Percentiles rank a stretch among this genome's conserved stretches.
phyloP scores from a whole-genome alignment of 2,113 vertebrate species.

The Dipodomys spectabilis region DNA sequence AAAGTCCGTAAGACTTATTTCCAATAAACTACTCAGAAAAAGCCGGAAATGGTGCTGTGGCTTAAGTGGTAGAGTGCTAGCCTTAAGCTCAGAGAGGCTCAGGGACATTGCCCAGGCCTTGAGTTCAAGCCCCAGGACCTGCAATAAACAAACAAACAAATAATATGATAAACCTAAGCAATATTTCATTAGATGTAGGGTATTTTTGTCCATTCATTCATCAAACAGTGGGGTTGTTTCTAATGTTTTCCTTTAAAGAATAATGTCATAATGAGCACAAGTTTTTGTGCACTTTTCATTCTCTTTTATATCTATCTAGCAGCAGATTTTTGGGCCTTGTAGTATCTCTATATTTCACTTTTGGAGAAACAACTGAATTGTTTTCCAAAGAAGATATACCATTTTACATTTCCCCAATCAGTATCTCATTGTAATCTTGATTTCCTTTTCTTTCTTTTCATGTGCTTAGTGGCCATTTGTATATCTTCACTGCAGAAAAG shows the following conservation, averaged over 20 bases:
- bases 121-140: too few relatives aligned
- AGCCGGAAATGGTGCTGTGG: too few relatives aligned
- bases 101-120: too few relatives aligned
- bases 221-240: neutral
- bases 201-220: neutral
- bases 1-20: too few relatives aligned
- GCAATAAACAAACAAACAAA: neutral
- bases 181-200: neutral
- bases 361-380: neutral
- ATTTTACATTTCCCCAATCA: neutral
- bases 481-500: neutral
- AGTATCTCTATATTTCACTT: neutral
- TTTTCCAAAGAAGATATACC: neutral
- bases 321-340: neutral
- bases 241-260: neutral
- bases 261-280: neutral
- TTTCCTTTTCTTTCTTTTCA: constrained; percentile 33
- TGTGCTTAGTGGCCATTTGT: neutral
- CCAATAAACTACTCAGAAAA: too few relatives aligned
- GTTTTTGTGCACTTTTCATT: neutral
- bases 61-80: too few relatives aligned
- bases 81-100: too few relatives aligned
- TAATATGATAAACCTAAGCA: neutral
- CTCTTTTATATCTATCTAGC: neutral
- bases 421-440: neutral